A percentile compares a stretch with the other conserved stretches of the same genome.
These are phyloP conservation scores for Adoxophyes honmai DNA, from an alignment of 1,140 invertebrate genomes.

Conservation along the genomic window DNA sequence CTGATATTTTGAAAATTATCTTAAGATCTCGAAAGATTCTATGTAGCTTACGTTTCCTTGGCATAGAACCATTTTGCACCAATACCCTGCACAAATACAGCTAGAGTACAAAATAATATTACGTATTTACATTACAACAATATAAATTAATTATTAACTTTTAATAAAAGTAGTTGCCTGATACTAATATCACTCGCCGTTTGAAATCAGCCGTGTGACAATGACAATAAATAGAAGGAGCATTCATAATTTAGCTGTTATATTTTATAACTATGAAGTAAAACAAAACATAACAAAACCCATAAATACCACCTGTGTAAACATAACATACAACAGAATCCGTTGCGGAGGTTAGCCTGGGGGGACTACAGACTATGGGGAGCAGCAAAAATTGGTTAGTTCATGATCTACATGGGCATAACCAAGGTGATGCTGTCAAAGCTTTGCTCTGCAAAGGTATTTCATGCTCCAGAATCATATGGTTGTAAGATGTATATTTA, in stretches of 20 bases:
- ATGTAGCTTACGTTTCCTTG: not conserved
- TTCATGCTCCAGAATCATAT: too few relatives aligned
- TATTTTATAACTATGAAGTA: not conserved
- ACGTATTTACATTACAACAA: conserved; percentile 8
- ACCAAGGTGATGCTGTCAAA: too few relatives aligned
- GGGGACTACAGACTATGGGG: too few relatives aligned
- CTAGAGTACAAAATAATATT: conserved; percentile 7
- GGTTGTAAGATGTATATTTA: too few relatives aligned
- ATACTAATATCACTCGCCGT: not conserved
- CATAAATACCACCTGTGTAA: conserved; percentile 2
- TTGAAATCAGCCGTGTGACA: conserved; percentile 8
- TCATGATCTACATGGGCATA: too few relatives aligned
- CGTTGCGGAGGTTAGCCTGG: too few relatives aligned
- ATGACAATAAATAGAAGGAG: not conserved
- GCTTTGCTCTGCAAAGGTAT: too few relatives aligned
- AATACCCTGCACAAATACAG: conserved; percentile 13
- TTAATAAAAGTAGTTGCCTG: not conserved
- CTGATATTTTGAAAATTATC: conserved; percentile 9
- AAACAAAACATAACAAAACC: not conserved
- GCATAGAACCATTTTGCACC: conserved; percentile 13
- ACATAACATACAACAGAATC: not conserved
- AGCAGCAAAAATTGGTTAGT: too few relatives aligned
- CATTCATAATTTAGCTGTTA: not conserved
- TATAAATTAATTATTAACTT: not conserved
- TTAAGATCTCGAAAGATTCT: conserved; percentile 7